Evolutionary conservation across 2,888 invertebrate genomes (phyloP), one percentile per base, ranked within the genome.

Genomic region (Xestia ashworthii): DNA sequence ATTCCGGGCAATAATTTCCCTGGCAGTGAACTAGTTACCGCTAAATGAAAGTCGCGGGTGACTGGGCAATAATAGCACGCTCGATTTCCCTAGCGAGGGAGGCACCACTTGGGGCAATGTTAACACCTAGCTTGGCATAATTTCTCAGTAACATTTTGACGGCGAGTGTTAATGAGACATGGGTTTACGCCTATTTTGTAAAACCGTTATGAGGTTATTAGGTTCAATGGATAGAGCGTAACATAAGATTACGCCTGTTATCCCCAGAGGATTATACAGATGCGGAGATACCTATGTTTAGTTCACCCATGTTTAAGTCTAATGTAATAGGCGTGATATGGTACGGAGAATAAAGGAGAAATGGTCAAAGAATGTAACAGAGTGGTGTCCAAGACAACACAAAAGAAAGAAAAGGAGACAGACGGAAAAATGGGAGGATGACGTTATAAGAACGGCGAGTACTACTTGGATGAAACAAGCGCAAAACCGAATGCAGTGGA

Each of bases 61-160:
- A 83, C 86, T 86, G 83, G 53, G 70, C 84, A 71, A 83, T 86
- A 72, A 44, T 22, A 32, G 2, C 84, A 79, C 84, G 84, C 83
- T 86, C 83, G 86, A 84, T 84, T 86, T 84, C 80, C 86, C 71
- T 22, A 5, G n/a, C 44, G 48, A 38, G 70, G 66, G 80, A 50
- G 83, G 53, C 60, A 71, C 53, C 48, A 55, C 83, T 72, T 25
- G 62, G 44, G n/a, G 69, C 71, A 62, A 74, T 70, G 72, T 83
- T 86, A 72, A 74, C 83, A 85, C 79, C 77, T 78, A 75, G 76
- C 75, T 73, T 83, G 71, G 16, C 64, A 71, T 74, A 50, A 78
- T 78, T 78, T 78, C 58, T 55, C 32, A 62, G 67, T 75, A 46
- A 71, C 58, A 70, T 81, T 78, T 84, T 58, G 48, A 62, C 50